Conservation (phyloP, 2,113 vertebrate genomes). For the zebrafish (Danio rerio) region DNA sequence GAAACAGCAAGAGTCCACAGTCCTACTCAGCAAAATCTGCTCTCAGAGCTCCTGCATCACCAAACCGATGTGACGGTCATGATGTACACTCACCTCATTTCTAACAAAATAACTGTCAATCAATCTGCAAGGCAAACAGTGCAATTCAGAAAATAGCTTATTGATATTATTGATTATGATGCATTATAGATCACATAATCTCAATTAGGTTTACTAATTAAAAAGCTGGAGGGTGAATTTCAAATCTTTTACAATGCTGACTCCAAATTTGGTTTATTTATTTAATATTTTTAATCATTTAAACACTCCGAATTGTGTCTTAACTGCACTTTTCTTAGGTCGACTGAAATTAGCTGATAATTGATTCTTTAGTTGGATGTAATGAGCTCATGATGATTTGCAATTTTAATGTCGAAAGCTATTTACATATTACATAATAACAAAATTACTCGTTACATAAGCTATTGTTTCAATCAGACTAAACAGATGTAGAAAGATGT, state of each 20-base stretch:
- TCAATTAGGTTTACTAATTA: conserved; percentile 14
- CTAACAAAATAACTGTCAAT: neutral
- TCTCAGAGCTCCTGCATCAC: neutral
- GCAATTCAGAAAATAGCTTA: conserved; percentile 5
- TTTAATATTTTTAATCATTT: neutral
- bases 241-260: neutral
- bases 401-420: neutral
- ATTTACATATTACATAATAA: conserved; percentile 12
- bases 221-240: neutral
- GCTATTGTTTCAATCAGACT: conserved; percentile 1
- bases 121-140: neutral
- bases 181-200: neutral
- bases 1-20: neutral
- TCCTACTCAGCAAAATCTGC: conserved; percentile 36
- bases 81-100: neutral
- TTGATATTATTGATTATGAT: conserved; percentile 13
- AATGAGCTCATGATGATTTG: neutral
- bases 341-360: neutral
- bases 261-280: neutral
- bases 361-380: no score
- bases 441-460: neutral
- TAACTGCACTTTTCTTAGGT: neutral
- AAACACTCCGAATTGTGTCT: neutral
- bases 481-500: neutral
- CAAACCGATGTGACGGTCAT: neutral